Percentiles rank a stretch among this genome's conserved stretches.
Conservation (phyloP, 2,888 invertebrate species). For the Exocentrus adspersus region DNA sequence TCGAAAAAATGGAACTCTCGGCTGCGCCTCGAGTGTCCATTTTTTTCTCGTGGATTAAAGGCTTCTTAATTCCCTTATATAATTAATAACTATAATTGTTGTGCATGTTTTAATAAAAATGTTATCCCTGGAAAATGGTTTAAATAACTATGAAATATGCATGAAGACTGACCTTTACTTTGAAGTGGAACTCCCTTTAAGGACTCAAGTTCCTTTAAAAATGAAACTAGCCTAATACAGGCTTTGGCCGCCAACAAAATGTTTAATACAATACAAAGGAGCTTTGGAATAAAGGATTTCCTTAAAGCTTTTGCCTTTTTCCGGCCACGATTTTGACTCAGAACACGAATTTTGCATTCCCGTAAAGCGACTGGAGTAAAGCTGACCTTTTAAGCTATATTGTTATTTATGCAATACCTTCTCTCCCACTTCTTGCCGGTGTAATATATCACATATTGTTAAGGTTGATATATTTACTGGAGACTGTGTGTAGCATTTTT, state of each 20-base stretch:
- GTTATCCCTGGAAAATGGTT: too few species aligned
- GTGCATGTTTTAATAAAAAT: too few species aligned
- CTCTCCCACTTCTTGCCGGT: background rate
- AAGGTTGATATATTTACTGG: conserved; percentile 6
- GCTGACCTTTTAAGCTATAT: conserved; percentile 9
- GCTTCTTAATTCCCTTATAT: too few species aligned
- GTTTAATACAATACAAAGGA: conserved; percentile 6
- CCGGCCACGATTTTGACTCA: background rate
- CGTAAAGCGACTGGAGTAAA: background rate
- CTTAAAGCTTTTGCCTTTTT: background rate
- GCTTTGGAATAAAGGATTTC: conserved; percentile 1
- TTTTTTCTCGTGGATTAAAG: too few species aligned
- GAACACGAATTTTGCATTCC: conserved; percentile 8
- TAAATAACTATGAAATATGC: too few species aligned
- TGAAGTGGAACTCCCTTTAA: background rate
- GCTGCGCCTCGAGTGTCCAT: too few species aligned
- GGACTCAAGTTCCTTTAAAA: background rate
- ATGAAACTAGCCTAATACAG: background rate
- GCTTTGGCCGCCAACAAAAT: background rate
- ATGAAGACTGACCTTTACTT: background rate
- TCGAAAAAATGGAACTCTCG: too few species aligned
- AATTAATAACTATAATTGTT: too few species aligned
- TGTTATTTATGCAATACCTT: conserved; percentile 10
- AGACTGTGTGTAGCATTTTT: too few species aligned
- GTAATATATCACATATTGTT: conserved; percentile 7